Percentiles rank a stretch among this genome's conserved stretches.
Evolutionary conservation across 2,797 vertebrate species (phyloP).

Genomic region (Lagothrix lagotricha): DNA sequence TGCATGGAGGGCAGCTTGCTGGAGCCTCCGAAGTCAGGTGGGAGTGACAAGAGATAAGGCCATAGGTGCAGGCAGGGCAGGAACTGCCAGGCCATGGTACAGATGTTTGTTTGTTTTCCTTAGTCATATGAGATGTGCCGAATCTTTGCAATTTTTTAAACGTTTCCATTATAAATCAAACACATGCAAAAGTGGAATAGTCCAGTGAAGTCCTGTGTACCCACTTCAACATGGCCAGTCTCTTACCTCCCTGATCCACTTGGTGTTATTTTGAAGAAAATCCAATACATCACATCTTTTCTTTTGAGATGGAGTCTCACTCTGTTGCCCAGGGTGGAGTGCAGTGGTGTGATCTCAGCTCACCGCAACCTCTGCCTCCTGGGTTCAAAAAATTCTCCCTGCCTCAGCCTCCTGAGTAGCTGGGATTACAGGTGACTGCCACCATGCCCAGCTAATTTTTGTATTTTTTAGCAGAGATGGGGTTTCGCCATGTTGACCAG

Average conservation of each 20-base stretch:
- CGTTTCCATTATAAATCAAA: not conserved
- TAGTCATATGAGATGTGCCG: not conserved
- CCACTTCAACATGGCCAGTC: fast-evolving
- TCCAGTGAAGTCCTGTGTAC: fast-evolving
- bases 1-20: fast-evolving
- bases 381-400: not conserved
- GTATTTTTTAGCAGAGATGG: not conserved
- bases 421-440: not conserved
- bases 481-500: not conserved
- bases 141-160: not conserved
- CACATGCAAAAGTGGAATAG: not conserved
- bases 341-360: not conserved
- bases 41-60: not conserved
- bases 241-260: not conserved
- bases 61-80: fast-evolving
- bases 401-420: not conserved
- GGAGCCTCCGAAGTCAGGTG: fast-evolving
- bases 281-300: not conserved
- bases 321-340: not conserved
- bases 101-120: not conserved
- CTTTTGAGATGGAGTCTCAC: not conserved
- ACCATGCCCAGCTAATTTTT: not conserved
- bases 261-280: not conserved
- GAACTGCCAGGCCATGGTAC: not conserved
- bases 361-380: not conserved